Evolutionary conservation across 2,797 vertebrate genomes (phyloP).

Genomic region (Sphenopsis melanotis): DNA sequence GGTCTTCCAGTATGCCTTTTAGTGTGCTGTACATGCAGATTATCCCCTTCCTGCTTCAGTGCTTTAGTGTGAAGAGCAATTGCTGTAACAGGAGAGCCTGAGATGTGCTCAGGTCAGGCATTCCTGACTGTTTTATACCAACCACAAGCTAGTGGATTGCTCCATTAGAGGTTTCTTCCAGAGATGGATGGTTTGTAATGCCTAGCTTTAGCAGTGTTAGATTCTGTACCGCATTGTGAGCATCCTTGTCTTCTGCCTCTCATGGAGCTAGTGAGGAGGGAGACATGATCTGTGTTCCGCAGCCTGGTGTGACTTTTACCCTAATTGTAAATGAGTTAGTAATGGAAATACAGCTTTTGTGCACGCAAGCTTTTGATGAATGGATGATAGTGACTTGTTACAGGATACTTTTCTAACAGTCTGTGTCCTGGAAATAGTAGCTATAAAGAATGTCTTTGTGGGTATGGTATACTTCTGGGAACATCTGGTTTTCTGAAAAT

Average conservation of each 20-base stretch:
- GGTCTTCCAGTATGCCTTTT: background rate
- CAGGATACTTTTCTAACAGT: background rate
- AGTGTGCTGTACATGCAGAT: too few species aligned
- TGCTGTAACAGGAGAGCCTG: background rate
- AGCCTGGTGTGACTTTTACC: background rate
- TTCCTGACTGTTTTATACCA: background rate
- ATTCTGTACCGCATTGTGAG: fast-evolving
- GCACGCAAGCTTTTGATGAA: background rate
- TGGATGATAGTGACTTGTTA: background rate
- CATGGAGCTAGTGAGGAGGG: background rate
- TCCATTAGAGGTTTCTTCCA: background rate
- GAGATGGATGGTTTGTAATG: background rate
- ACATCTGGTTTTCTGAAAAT: background rate
- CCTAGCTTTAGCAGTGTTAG: background rate
- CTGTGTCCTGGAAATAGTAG: background rate
- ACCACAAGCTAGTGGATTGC: background rate
- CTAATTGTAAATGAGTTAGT: background rate
- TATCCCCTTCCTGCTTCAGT: background rate
- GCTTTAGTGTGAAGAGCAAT: background rate
- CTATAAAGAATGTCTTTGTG: background rate
- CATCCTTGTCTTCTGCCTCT: background rate
- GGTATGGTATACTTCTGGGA: background rate
- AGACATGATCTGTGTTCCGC: background rate
- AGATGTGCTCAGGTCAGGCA: background rate
- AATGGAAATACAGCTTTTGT: background rate